Evolutionary conservation across 2,888 invertebrate genomes (phyloP).

Genomic region (Cabera pusaria): DNA sequence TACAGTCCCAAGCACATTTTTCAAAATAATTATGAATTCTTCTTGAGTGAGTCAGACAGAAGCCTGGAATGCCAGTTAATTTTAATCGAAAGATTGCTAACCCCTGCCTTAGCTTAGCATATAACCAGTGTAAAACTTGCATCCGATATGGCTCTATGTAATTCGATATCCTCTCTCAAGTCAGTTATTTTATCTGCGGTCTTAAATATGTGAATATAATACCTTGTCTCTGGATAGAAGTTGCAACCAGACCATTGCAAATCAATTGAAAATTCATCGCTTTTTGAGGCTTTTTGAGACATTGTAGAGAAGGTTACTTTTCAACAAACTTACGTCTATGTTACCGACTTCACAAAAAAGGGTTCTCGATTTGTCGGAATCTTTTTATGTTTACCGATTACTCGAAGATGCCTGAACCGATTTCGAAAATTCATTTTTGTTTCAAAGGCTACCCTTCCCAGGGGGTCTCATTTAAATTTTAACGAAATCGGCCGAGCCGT

Average conservation of each 20-base stretch:
- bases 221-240: background rate
- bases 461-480: too few relatives aligned
- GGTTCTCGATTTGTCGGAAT: too few relatives aligned
- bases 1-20: slow-evolving; percentile 20
- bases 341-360: too few relatives aligned
- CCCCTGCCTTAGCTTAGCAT: slow-evolving; percentile 16
- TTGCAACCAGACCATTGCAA: slow-evolving; percentile 2
- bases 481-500: too few relatives aligned
- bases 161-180: slow-evolving; percentile 23
- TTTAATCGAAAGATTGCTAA: slow-evolving; percentile 29
- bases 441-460: too few relatives aligned
- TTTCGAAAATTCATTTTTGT: too few relatives aligned
- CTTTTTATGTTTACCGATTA: too few relatives aligned
- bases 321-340: too few relatives aligned
- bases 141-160: slow-evolving; percentile 20
- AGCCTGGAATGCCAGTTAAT: slow-evolving; percentile 27
- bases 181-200: slow-evolving; percentile 10
- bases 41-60: slow-evolving; percentile 27
- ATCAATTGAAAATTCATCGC: slow-evolving; percentile 1
- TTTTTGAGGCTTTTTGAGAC: too few relatives aligned
- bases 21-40: slow-evolving; percentile 25
- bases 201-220: background rate
- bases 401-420: too few relatives aligned
- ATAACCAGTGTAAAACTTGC: slow-evolving; percentile 13
- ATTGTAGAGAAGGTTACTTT: too few relatives aligned